Evolutionary conservation across 2,113 vertebrate genomes (phyloP).

Genomic region (Ochotona curzoniae): DNA sequence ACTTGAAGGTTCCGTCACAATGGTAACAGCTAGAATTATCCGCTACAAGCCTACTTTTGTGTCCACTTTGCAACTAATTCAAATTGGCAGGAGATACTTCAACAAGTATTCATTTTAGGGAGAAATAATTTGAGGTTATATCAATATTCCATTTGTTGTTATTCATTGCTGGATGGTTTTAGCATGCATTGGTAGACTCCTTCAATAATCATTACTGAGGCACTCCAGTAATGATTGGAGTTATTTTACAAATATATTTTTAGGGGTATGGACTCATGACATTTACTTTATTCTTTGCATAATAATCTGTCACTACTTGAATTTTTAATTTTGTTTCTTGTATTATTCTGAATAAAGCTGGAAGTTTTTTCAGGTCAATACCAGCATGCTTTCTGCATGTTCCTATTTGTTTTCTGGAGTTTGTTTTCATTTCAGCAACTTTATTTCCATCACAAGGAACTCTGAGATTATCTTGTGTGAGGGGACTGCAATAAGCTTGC

Average conservation of each 20-base stretch:
- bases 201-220: not conserved
- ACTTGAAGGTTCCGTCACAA: not conserved
- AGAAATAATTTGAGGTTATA: not conserved
- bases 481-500: too few relatives aligned
- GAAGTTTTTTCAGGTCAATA: not conserved
- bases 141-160: not conserved
- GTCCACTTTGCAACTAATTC: not conserved
- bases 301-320: not conserved
- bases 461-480: not conserved
- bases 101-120: not conserved
- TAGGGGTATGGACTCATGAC: not conserved
- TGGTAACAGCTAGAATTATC: not conserved
- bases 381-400: not conserved
- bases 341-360: not conserved
- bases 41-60: not conserved
- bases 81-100: not conserved
- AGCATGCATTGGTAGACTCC: not conserved
- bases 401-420: not conserved
- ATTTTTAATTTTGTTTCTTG: not conserved
- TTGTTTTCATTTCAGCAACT: not conserved
- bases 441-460: not conserved
- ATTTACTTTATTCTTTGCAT: slow-evolving; percentile 6
- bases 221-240: not conserved
- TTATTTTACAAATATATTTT: not conserved
- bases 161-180: slow-evolving; percentile 8